These are phyloP conservation scores for Myiotriccus ornatus DNA, from an alignment of 2,797 vertebrate genomes.

Conservation along the genomic window DNA sequence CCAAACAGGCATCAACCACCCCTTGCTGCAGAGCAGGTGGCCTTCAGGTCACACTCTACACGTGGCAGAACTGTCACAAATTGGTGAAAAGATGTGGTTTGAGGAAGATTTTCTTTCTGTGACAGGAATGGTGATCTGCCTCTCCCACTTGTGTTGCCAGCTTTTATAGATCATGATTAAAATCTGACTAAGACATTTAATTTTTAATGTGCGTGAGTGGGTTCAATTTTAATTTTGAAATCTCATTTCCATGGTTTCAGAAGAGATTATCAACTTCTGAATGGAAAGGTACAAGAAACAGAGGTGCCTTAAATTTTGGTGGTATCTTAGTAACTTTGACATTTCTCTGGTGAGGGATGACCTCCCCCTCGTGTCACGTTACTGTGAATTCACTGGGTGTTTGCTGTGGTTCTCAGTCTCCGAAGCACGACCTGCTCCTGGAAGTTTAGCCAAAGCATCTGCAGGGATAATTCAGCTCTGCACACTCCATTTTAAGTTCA, in stretches of 20 bases:
- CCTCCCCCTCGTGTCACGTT: background rate
- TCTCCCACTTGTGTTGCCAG: background rate
- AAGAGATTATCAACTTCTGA: background rate
- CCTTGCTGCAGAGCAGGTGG: background rate
- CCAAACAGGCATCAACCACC: background rate
- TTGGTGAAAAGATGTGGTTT: background rate
- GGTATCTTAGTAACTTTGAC: background rate
- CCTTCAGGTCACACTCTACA: background rate
- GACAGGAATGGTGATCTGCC: background rate
- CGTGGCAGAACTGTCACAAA: rapidly evolving
- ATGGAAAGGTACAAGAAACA: background rate
- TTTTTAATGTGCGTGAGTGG: background rate
- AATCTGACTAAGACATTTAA: background rate
- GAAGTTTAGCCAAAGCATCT: background rate
- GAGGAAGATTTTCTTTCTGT: background rate
- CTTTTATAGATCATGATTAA: background rate
- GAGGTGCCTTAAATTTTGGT: background rate
- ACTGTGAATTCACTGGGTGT: background rate
- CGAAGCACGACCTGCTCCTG: background rate
- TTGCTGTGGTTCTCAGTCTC: background rate
- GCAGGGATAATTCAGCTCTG: background rate
- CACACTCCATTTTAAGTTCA: background rate
- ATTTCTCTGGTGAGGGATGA: background rate
- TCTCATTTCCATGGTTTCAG: background rate
- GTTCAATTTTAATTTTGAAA: background rate